phyloP scores from a whole-genome alignment of 2,888 invertebrate genomes.

The Beris chalybata region DNA sequence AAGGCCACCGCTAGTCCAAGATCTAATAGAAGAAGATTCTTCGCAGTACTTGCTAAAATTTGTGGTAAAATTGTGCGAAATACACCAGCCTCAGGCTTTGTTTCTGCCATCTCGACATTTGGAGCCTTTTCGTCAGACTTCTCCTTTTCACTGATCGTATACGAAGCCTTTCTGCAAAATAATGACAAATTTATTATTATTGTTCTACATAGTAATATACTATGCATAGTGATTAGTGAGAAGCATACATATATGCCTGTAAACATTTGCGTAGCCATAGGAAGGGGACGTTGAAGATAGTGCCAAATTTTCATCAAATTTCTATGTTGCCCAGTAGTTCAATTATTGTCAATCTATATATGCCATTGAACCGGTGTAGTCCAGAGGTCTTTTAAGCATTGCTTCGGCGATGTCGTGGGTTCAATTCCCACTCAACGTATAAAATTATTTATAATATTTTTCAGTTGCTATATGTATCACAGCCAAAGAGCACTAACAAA shows the following conservation, averaged over 20 bases:
- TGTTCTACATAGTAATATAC: not conserved
- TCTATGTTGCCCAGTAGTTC: no score
- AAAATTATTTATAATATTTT: no score
- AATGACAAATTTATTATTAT: not conserved
- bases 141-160: conserved; percentile 11
- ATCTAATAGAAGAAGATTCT: conserved; percentile 61
- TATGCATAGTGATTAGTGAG: not conserved
- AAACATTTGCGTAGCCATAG: no score
- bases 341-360: no score
- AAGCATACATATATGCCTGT: not conserved
- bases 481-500: no score
- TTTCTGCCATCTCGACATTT: not conserved
- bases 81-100: conserved; percentile 37
- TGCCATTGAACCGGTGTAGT: no score
- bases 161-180: conserved; percentile 25
- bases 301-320: no score
- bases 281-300: no score
- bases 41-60: conserved; percentile 61
- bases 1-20: conserved; percentile 63
- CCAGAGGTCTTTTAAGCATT: no score
- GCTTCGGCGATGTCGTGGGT: no score
- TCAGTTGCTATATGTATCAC: no score
- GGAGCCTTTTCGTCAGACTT: conserved; percentile 1
- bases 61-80: conserved; percentile 41
- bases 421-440: no score